Evolutionary conservation across 2,113 vertebrate genomes (phyloP).

Genomic region (Forbesichthys papilliferus): DNA sequence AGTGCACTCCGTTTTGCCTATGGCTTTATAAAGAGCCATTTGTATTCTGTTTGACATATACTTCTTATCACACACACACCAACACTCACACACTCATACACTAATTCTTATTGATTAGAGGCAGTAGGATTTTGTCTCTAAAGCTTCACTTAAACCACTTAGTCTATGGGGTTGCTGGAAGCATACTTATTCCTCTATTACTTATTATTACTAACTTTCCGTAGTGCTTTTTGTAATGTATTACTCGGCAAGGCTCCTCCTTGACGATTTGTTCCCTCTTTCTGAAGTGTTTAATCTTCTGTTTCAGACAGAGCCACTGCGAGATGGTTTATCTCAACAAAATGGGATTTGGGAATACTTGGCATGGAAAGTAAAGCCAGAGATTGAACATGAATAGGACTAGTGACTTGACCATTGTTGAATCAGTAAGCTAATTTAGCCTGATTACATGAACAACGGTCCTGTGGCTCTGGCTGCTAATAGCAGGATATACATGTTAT

Average conservation of each 20-base stretch:
- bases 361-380: neutral
- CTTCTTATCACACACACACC: neutral
- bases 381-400: neutral
- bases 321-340: too few species aligned
- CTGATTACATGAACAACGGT: too few species aligned
- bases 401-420: neutral
- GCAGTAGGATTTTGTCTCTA: neutral
- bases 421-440: too few species aligned
- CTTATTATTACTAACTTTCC: neutral
- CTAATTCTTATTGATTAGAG: constrained; percentile 6
- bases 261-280: too few species aligned
- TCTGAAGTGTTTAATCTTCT: too few species aligned
- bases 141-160: neutral
- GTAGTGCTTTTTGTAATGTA: neutral
- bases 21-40: neutral
- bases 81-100: constrained; percentile 1
- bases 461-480: too few species aligned
- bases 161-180: neutral
- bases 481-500: too few species aligned
- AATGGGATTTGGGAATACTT: neutral
- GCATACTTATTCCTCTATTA: neutral
- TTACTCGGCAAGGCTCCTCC: too few species aligned
- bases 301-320: too few species aligned
- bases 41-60: neutral
- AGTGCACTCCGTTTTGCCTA: too few species aligned